phyloP scores from a whole-genome alignment of 2,888 invertebrate genomes.

The Pyrgus malvae region DNA sequence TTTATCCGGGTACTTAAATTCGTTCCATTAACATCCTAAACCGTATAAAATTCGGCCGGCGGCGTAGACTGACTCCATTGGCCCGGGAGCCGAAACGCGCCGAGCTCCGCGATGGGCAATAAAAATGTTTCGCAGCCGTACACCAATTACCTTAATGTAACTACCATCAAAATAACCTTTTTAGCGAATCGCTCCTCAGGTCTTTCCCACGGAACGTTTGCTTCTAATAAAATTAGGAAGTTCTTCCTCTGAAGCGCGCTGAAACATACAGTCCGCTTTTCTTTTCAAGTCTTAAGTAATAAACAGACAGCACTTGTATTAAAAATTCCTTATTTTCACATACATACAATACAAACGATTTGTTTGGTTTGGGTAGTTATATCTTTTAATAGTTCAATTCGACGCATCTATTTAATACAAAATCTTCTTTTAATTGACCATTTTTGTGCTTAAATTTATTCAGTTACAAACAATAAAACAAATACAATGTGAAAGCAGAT shows the following conservation, averaged over 20 bases:
- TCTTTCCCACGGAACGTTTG: conserved; percentile 60
- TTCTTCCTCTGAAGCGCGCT: conserved; percentile 39
- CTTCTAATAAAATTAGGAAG: conserved; percentile 69
- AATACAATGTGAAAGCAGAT: too few species aligned
- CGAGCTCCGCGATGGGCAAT: conserved; percentile 67
- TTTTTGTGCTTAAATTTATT: too few species aligned
- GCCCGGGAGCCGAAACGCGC: conserved; percentile 66
- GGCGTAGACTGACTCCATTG: conserved; percentile 67
- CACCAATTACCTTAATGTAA: conserved; percentile 78
- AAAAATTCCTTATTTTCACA: neutral
- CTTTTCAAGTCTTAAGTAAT: neutral
- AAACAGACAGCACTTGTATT: neutral
- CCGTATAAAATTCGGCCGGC: conserved; percentile 63
- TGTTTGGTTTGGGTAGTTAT: too few species aligned
- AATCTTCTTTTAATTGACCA: too few species aligned
- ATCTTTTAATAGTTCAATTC: too few species aligned
- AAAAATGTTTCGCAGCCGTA: conserved; percentile 74
- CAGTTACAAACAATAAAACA: too few species aligned
- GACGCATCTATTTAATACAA: too few species aligned
- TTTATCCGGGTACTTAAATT: conserved; percentile 66
- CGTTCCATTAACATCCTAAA: conserved; percentile 67
- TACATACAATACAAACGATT: too few species aligned
- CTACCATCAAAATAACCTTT: conserved; percentile 74
- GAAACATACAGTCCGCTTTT: conserved; percentile 39
- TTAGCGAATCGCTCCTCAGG: conserved; percentile 62